These are phyloP conservation scores for Reticulitermes speratus DNA, from an alignment of 1,140 invertebrate genomes.

Conservation along the genomic window DNA sequence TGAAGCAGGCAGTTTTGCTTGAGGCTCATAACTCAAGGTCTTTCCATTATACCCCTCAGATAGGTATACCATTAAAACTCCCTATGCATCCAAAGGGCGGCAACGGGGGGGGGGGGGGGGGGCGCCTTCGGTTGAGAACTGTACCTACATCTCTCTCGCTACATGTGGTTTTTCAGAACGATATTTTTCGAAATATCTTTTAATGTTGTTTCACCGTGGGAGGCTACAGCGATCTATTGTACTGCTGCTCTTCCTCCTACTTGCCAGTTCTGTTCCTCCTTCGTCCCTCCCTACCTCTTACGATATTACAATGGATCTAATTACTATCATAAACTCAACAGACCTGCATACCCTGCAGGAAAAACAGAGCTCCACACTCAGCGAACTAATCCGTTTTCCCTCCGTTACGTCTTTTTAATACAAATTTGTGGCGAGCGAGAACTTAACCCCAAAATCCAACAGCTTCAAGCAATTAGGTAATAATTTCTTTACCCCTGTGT, in stretches of 20 bases:
- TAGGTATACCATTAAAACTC: background rate
- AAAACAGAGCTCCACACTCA: background rate
- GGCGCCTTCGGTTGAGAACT: background rate
- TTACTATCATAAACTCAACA: constrained; percentile 1
- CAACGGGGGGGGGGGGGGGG: background rate
- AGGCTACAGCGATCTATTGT: constrained; percentile 2
- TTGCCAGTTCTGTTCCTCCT: background rate
- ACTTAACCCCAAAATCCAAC: too few species aligned
- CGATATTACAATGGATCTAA: constrained; percentile 10
- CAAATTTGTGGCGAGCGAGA: too few species aligned
- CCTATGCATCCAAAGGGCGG: background rate
- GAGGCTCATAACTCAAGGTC: background rate
- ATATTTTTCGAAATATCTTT: constrained; percentile 6
- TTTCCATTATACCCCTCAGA: background rate
- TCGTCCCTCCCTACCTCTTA: background rate
- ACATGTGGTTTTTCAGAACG: background rate
- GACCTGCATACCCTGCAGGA: background rate
- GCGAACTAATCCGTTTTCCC: background rate
- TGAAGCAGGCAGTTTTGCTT: background rate
- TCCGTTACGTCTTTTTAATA: too few species aligned
- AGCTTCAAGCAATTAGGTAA: too few species aligned
- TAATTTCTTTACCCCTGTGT: too few species aligned
- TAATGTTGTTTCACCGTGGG: constrained; percentile 6
- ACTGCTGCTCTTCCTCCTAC: background rate
- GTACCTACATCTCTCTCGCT: background rate